phyloP scores from a whole-genome alignment of 1,140 invertebrate species.

The Achroia grisella region DNA sequence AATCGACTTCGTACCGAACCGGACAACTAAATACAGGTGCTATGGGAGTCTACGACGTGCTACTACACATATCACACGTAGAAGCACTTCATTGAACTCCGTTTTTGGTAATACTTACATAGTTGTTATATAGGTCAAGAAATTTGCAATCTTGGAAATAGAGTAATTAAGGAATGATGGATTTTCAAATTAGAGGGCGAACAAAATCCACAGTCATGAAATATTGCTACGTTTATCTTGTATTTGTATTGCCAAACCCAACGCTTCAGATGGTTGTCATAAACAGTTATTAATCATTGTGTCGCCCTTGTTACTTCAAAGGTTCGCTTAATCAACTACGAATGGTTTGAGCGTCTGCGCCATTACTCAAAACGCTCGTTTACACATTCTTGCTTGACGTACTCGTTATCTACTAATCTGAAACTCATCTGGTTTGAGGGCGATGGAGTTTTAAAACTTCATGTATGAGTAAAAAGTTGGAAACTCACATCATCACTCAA shows the following conservation, averaged over 20 bases:
- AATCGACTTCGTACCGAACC: too few relatives aligned
- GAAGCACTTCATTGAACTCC: too few relatives aligned
- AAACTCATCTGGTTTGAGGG: slow-evolving; percentile 21
- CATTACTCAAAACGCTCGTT: slow-evolving; percentile 42
- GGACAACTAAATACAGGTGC: too few relatives aligned
- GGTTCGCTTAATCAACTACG: slow-evolving; percentile 50
- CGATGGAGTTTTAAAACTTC: background rate
- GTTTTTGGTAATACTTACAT: too few relatives aligned
- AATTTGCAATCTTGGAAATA: too few relatives aligned
- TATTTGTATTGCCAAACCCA: slow-evolving; percentile 19
- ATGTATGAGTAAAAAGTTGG: slow-evolving; percentile 6
- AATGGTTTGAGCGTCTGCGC: slow-evolving; percentile 44
- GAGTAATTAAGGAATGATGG: background rate
- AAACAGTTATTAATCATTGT: slow-evolving; percentile 54
- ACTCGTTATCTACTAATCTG: slow-evolving; percentile 28
- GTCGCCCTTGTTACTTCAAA: slow-evolving; percentile 41
- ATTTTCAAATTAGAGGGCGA: slow-evolving; percentile 3
- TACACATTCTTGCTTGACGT: slow-evolving; percentile 40
- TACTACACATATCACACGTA: too few relatives aligned
- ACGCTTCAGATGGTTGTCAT: slow-evolving; percentile 35
- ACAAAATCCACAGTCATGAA: slow-evolving; percentile 3
- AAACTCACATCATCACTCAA: slow-evolving; percentile 11
- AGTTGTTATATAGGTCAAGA: too few relatives aligned
- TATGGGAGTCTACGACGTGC: too few relatives aligned
- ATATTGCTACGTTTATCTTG: slow-evolving; percentile 12